Evolutionary conservation across 2,797 vertebrate species (phyloP).

Genomic region (Sebastes trivittatus): DNA sequence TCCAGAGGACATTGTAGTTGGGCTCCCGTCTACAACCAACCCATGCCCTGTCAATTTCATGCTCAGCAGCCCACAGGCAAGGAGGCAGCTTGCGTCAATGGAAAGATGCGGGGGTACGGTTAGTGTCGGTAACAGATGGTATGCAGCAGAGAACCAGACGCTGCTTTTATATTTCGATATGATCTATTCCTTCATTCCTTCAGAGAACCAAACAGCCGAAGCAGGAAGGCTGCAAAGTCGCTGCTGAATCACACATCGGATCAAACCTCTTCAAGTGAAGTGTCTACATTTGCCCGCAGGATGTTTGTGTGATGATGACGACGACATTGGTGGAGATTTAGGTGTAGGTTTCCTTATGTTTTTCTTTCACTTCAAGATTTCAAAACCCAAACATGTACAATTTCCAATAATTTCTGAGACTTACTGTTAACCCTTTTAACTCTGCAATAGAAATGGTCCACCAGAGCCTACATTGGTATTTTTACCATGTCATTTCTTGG

Average conservation of each 20-base stretch:
- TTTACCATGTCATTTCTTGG: too few species aligned
- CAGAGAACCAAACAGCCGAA: constrained; percentile 31
- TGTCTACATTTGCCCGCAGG: constrained; percentile 4
- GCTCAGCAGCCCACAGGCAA: constrained; percentile 73
- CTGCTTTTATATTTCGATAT: constrained; percentile 54
- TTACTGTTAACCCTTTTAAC: not conserved
- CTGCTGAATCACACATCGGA: constrained; percentile 28
- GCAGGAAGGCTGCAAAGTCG: constrained; percentile 5
- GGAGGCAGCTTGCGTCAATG: constrained; percentile 58
- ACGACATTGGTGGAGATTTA: not conserved
- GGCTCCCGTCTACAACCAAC: constrained; percentile 53
- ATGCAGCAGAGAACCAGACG: constrained; percentile 43
- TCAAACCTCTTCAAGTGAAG: not conserved
- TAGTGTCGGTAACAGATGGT: constrained; percentile 60
- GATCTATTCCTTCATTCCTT: constrained; percentile 48
- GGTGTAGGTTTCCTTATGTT: not conserved
- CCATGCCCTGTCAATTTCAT: constrained; percentile 83
- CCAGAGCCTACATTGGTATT: too few species aligned
- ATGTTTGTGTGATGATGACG: not conserved
- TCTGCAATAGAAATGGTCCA: too few species aligned
- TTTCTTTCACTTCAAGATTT: not conserved
- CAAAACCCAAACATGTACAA: not conserved
- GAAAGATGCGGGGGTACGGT: constrained; percentile 47
- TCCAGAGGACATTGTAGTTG: constrained; percentile 52
- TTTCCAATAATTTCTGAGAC: not conserved